Evolutionary conservation across 1,140 invertebrate genomes (phyloP).

Genomic region (Drosophila leontia): DNA sequence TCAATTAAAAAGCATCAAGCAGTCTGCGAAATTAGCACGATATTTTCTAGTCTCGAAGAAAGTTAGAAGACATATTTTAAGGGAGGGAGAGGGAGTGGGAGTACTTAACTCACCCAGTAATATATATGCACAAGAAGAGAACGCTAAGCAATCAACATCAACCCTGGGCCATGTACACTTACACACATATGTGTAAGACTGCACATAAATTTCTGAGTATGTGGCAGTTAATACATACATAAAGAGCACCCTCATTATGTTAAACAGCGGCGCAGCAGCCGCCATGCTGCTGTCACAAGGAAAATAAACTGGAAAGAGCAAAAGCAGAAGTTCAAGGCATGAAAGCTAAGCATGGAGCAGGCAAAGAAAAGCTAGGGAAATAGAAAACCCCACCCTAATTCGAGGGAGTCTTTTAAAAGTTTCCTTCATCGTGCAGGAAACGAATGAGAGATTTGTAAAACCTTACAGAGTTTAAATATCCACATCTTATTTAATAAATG

Average conservation of each 20-base stretch:
- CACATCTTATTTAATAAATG: background rate
- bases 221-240: slow-evolving; percentile 27
- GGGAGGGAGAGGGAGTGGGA: background rate
- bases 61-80: background rate
- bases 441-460: background rate
- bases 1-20: too few relatives aligned
- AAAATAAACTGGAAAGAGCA: slow-evolving; percentile 29
- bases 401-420: slow-evolving; percentile 8
- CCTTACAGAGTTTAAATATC: too few relatives aligned
- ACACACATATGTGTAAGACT: slow-evolving; percentile 10
- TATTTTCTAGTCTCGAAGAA: background rate
- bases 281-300: slow-evolving; percentile 37
- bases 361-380: background rate
- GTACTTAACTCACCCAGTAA: slow-evolving; percentile 1
- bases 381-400: slow-evolving; percentile 2
- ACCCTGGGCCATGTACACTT: slow-evolving; percentile 17
- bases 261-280: slow-evolving; percentile 59
- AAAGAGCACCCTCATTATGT: slow-evolving; percentile 72
- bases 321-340: slow-evolving; percentile 14
- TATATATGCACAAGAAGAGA: background rate
- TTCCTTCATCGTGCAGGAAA: slow-evolving; percentile 7
- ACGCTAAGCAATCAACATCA: slow-evolving; percentile 7
- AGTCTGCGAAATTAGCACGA: background rate
- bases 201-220: slow-evolving; percentile 27
- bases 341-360: background rate